These are phyloP conservation scores for Ceratothoa steindachneri DNA, from an alignment of 2,888 invertebrate genomes.

Conservation along the genomic window DNA sequence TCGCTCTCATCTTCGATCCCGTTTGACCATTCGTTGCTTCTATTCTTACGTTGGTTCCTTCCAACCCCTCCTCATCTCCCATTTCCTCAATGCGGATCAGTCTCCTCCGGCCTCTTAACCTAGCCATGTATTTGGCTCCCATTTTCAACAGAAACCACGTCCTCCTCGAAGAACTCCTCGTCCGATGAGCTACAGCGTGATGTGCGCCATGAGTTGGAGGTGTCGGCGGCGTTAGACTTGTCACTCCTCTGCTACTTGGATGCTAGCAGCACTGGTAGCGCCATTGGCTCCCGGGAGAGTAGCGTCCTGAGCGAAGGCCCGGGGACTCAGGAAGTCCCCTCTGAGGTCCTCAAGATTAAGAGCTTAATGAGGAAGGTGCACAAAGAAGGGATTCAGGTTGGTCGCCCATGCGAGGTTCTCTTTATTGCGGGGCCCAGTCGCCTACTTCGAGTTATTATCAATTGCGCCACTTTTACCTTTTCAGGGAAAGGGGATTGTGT, in stretches of 20 bases:
- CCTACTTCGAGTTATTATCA: no score
- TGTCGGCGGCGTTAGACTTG: background rate
- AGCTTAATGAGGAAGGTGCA: constrained; percentile 28
- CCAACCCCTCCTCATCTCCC: no score
- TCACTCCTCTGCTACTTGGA: background rate
- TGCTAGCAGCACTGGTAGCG: background rate
- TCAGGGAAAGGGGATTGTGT: no score
- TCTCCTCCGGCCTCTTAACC: no score
- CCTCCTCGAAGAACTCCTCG: background rate
- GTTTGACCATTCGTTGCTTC: no score
- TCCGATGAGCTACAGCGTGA: background rate
- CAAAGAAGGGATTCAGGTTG: constrained; percentile 30
- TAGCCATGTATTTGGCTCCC: no score
- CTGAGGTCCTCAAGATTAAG: background rate
- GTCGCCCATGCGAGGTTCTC: no score
- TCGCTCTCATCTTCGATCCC: no score
- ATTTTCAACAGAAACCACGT: background rate
- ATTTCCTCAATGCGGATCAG: no score
- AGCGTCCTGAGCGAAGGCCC: constrained; percentile 1
- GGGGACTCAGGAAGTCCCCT: background rate
- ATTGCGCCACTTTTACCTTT: no score
- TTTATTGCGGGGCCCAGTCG: no score
- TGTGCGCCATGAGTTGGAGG: background rate
- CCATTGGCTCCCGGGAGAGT: background rate
- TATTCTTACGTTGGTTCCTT: no score